Evolutionary conservation across 2,113 vertebrate genomes (phyloP), one percentile per base, ranked within the genome.

Genomic region (Crotophaga sulcirostris): DNA sequence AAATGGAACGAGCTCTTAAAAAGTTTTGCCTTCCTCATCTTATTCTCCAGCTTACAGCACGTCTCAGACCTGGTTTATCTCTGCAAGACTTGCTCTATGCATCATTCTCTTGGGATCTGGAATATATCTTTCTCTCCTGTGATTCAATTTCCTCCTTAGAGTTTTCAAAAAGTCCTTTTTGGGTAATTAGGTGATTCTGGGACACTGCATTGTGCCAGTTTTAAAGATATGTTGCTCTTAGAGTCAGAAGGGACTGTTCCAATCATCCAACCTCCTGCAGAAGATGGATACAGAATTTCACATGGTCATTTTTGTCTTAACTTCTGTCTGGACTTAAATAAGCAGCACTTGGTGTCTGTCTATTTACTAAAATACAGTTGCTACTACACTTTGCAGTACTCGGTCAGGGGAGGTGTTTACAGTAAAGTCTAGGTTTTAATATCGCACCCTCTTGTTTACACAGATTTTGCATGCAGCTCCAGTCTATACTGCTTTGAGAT

Each of bases 121-220:
- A 96, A 96, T 93, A 96, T 68, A 95, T 96, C 90, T 95, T 40
- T 95, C 94, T 89, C 95, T 97, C 96, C 54, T 59, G 85, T 81
- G 90, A 93, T 92, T 96, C 93, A 86, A 3, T 95, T 96, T 96
- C 76, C 51, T 92, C 93, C 96, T 94, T 52, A 49, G 88, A 89
- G 79, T 89, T 96, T 96, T 97, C 64, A 84, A 5, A 75, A 96
- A 97, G 96, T 96, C 95, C 90, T 96, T 66, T 26, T 84, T 96
- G 86, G 83, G 67, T 97, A 96, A 97, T 97, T 96, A 96, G 88
- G 90, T 93, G 49, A 96, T 96, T 97, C 96, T 97, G 94, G 96
- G 96, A 90, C 96, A 94, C 74, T 47, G 56, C 16, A 60, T 77
- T 93, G 96, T 96, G 92, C 96, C 56, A 96, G 75, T 95, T 97